Evolutionary conservation across 1,140 invertebrate species (phyloP), one percentile per base, ranked within the genome.

Genomic region (Whitmania pigra): DNA sequence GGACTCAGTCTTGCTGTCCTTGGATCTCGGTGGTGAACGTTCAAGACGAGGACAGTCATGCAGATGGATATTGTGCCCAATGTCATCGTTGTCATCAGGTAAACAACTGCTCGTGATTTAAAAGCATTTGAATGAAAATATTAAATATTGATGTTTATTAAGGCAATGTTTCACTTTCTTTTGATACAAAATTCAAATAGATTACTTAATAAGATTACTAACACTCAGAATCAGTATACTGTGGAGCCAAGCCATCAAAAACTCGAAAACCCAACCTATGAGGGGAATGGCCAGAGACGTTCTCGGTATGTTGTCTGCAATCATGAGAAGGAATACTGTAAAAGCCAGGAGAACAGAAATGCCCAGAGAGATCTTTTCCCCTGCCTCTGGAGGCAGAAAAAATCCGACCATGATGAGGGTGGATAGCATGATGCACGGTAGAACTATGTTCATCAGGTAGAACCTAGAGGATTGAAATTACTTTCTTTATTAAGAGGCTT

Each of bases 361-460:
- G 84, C 94, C 95, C 85, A 99, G 86, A 77, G 95, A 97, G 76
- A 99, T 88, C 85, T 99, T 99, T 86, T 99, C 96, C 80, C 96
- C 96, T 72, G 95, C 97, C 84, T 99, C 96, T 73, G 95, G 94
- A 78, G 96, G 96, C 79, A 99, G 86, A 72, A 94, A 94, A 85
- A 99, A 99, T 75, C 94, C 93, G 74, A 99, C 87, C 78, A 98
- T 87, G 75, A 95, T 94, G 93, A 99, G 96, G 75, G 93, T 96
- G 77, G 95, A 94, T 80, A 99, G 97, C 78, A 99, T 88, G 77
- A 99, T 92, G 84, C 95, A 99, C 73, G 96, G 96, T 80, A 99
- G 93, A 82, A 99, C 97, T 78, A 99, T 88, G 87, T 99, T 71
- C 53, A 71, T 60, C 54, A 71, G 40, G 31, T 71, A 71, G 40